A percentile compares a stretch with the other conserved stretches of the same genome.
These are phyloP conservation scores for Conus betulinus DNA, from an alignment of 1,140 invertebrate genomes.

Conservation along the genomic window DNA sequence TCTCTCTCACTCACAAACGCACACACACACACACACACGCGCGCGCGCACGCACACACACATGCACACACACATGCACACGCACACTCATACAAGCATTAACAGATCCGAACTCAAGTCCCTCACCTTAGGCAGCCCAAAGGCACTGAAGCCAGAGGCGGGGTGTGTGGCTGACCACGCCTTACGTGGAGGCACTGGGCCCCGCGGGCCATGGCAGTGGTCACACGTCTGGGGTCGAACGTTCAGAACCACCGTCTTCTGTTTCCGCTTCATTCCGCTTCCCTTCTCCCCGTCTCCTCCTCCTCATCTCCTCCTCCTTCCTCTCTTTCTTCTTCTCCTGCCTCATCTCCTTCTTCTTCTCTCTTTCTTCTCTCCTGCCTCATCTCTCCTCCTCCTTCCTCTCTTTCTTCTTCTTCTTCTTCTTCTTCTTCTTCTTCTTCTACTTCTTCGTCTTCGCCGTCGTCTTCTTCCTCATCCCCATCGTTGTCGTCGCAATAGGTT, in stretches of 20 bases:
- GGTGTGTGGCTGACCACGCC: background rate
- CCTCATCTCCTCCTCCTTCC: no score
- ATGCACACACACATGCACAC: constrained; percentile 12
- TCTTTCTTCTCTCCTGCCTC: no score
- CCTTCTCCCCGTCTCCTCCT: background rate
- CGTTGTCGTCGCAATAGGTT: background rate
- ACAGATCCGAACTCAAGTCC: background rate
- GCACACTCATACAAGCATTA: background rate
- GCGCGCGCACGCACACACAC: background rate
- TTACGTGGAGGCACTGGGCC: background rate
- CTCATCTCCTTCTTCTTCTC: background rate
- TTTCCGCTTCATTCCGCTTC: background rate
- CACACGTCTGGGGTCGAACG: background rate
- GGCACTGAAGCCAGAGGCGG: background rate
- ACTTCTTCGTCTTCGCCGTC: no score
- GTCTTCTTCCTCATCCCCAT: background rate
- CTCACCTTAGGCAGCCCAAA: background rate
- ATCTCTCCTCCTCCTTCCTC: background rate
- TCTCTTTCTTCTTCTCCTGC: no score
- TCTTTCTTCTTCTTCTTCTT: background rate
- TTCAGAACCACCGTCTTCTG: background rate
- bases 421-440: background rate
- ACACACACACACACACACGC: background rate
- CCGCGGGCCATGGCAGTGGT: background rate
- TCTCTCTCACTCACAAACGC: no score